phyloP scores from a whole-genome alignment of 64 coral and sea anemone genomes.

The Actinia equina region DNA sequence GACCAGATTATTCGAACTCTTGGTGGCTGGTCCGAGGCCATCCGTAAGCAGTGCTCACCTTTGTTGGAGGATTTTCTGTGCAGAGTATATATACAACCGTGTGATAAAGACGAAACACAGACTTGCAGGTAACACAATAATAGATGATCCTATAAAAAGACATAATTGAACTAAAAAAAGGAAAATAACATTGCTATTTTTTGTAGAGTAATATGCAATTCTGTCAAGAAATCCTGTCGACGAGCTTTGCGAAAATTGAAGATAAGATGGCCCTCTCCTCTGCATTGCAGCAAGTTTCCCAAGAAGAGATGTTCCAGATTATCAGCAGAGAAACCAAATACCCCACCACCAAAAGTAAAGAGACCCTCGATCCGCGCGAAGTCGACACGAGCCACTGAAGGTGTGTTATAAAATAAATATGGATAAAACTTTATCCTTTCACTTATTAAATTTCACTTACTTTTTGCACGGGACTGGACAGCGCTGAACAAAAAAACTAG shows the following conservation, averaged over 20 bases:
- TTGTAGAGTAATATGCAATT: neutral
- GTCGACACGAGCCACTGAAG: too few species aligned
- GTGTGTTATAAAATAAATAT: too few species aligned
- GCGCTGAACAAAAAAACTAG: too few species aligned
- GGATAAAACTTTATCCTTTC: too few species aligned
- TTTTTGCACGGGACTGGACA: too few species aligned
- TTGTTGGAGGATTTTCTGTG: slow-evolving; percentile 23
- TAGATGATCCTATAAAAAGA: neutral
- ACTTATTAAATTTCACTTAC: too few species aligned
- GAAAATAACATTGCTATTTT: neutral
- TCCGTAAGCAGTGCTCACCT: slow-evolving; percentile 12
- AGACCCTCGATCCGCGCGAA: too few species aligned
- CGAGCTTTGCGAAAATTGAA: neutral
- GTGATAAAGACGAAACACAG: neutral
- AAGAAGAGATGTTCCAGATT: neutral
- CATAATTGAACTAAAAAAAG: too few species aligned
- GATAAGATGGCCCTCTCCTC: neutral
- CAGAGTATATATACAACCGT: slow-evolving; percentile 16
- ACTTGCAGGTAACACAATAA: neutral
- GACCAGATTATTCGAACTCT: neutral
- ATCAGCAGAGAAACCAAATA: neutral
- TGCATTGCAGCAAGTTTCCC: neutral
- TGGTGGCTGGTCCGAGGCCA: neutral
- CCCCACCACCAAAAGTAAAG: neutral
- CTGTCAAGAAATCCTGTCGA: neutral